Evolutionary conservation across 2,113 vertebrate species (phyloP).

Genomic region (Pardalotus punctatus): DNA sequence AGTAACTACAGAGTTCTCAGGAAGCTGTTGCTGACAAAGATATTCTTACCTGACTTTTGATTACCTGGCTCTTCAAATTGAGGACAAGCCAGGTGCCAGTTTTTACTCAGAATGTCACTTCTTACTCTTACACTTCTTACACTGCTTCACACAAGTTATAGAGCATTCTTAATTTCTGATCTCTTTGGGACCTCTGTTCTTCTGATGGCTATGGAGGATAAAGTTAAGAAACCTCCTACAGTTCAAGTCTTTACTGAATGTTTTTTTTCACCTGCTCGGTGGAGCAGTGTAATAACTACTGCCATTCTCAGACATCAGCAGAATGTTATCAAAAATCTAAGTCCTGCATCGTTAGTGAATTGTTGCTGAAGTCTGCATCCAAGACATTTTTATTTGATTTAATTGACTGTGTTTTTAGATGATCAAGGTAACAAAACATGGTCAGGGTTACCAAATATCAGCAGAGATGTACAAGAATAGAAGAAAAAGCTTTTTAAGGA

Average conservation of each 20-base stretch:
- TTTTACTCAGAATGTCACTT: background rate
- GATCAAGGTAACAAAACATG: background rate
- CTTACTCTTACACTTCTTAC: background rate
- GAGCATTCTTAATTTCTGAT: background rate
- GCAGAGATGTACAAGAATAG: background rate
- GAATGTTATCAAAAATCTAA: background rate
- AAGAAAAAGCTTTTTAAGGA: background rate
- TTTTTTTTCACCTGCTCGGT: background rate
- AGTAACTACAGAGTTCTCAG: background rate
- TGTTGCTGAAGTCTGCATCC: background rate
- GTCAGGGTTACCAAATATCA: background rate
- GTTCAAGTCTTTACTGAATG: background rate
- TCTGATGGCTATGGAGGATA: background rate
- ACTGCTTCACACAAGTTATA: background rate
- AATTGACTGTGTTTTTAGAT: background rate
- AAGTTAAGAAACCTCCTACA: background rate
- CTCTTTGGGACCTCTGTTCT: background rate
- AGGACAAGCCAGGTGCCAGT: background rate
- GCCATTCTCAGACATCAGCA: background rate
- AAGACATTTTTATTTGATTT: background rate
- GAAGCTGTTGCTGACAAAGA: background rate
- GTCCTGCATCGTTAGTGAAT: background rate
- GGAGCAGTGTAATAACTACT: background rate
- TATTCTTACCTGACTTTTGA: background rate
- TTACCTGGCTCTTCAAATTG: background rate